Evolutionary conservation across 2,113 vertebrate genomes (phyloP), one percentile per base, ranked within the genome.

Genomic region (Fukomys damarensis): DNA sequence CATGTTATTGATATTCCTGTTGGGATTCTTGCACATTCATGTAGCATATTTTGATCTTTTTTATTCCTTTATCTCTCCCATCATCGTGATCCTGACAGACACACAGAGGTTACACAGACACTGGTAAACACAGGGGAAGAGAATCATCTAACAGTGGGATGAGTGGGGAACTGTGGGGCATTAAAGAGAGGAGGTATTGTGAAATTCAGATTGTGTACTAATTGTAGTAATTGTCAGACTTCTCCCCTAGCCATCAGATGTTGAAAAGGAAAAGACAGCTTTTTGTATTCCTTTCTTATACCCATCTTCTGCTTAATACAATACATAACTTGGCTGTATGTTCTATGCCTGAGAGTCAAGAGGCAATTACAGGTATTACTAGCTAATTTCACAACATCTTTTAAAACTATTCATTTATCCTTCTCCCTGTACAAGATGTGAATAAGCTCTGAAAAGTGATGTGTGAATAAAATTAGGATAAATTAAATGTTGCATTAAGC

Each of bases 321-420:
- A 46, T 83, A 77, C 81, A 5, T 4, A 87, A 77, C 46, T 12
- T 93, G 52, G 30, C 16, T 93, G 2, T 88, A 41, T 79, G 58
- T 79, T 54, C 19, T 17, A 68, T 79, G 10, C 56, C 11, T 91
- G 0, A 96, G 46, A 61, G n/a, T 93, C 41, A 72, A 89, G 54
- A 86, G 20, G 35, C 59, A 91, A 89, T 86, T 93, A 3, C 46
- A 68, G 63, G 41, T 66, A 49, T 91, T 72, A 93, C 14, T 96
- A 26, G 86, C 26, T 93, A 56, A 86, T 80, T 92, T 90, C 11
- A 83, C 16, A 54, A 49, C 65, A 38, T 74, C 17, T 65, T 22
- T 13, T 1, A 79, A 49, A 93, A 65, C 38, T 82, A 86, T 32
- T 79, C 46, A 49, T 56, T 8, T 92, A 7, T 88, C 94, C 35